Evolutionary conservation across 1,140 invertebrate genomes (phyloP), one percentile per base, ranked within the genome.

Genomic region (Prorops nasuta): DNA sequence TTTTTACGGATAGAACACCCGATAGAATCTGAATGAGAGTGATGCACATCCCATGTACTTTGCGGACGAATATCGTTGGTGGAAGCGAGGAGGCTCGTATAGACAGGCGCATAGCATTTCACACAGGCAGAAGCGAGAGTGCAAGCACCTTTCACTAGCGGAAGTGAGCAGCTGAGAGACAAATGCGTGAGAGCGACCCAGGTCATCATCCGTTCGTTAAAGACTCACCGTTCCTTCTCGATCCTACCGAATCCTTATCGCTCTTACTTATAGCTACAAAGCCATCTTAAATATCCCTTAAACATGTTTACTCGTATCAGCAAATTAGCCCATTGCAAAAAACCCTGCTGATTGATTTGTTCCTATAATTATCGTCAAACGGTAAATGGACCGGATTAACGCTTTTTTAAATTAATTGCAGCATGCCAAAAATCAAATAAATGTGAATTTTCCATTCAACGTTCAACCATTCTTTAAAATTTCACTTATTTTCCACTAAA

Each of bases 61-160:
- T 49, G 19, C 37, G 43, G 22, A 17, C 40, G 21, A 52, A 35
- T 38, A 32, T 39, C 44, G 32, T 31, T 34, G 17, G 43, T 47
- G 41, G 42, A 32, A 39, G 41, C 44, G 31, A 8, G 40, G 38
- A 47, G 15, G 19, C 43, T n/a, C n/a, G n/a, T n/a, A n/a, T n/a
- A n/a, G n/a, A n/a, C n/a, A n/a, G n/a, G n/a, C n/a, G n/a, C n/a
- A 39, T 35, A 19, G 22, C 38, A 39, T 41, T 47, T 31, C 24
- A 28, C 24, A 28, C 24, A 28, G 10, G 10, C 24, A 28, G 24
- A 28, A 4, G 24, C 24, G 10, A 28, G 51, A 44, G 54, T 56
- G 43, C 55, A 54, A 61, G 57, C 57, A 71, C 71, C 71, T 75
- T 75, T 75, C 72, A 74, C 72, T 72, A 67, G 66, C 70, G 71